Evolutionary conservation across 2,888 invertebrate genomes (phyloP).

Genomic region (Ennomos erosarius): DNA sequence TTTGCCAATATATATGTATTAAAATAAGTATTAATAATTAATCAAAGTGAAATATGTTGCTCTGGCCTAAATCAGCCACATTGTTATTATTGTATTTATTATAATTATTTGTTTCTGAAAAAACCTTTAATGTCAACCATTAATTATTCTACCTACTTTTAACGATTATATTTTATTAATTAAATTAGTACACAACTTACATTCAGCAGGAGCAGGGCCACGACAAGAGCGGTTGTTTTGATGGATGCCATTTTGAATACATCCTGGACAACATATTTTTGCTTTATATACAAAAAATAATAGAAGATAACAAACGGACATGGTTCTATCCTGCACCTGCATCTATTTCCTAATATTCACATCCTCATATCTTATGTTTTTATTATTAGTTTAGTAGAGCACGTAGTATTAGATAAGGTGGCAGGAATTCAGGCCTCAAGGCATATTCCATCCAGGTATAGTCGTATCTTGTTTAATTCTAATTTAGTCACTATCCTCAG

Average conservation of each 20-base stretch:
- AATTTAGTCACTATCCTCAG: constrained; percentile 1
- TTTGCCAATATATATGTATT: too few relatives aligned
- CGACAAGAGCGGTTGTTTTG: constrained; percentile 36
- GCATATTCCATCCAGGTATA: constrained; percentile 28
- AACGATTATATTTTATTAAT: not conserved
- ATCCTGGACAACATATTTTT: constrained; percentile 28
- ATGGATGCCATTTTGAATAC: constrained; percentile 39
- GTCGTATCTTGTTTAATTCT: not conserved
- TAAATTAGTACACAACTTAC: constrained; percentile 31
- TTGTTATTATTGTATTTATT: too few relatives aligned
- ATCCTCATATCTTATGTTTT: constrained; percentile 20
- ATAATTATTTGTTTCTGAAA: too few relatives aligned
- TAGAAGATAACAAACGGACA: not conserved
- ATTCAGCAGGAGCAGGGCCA: constrained; percentile 36
- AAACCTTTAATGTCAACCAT: too few relatives aligned
- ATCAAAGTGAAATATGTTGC: too few relatives aligned
- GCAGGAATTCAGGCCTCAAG: constrained; percentile 19
- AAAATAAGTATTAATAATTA: too few relatives aligned
- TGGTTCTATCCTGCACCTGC: constrained; percentile 26
- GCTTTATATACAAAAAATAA: constrained; percentile 29
- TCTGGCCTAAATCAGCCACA: too few relatives aligned
- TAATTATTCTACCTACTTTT: not conserved
- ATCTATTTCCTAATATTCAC: constrained; percentile 22
- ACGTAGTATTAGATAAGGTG: constrained; percentile 35
- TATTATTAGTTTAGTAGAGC: constrained; percentile 20